Evolutionary conservation across 2,113 vertebrate genomes (phyloP).

Genomic region (Marmota monax): DNA sequence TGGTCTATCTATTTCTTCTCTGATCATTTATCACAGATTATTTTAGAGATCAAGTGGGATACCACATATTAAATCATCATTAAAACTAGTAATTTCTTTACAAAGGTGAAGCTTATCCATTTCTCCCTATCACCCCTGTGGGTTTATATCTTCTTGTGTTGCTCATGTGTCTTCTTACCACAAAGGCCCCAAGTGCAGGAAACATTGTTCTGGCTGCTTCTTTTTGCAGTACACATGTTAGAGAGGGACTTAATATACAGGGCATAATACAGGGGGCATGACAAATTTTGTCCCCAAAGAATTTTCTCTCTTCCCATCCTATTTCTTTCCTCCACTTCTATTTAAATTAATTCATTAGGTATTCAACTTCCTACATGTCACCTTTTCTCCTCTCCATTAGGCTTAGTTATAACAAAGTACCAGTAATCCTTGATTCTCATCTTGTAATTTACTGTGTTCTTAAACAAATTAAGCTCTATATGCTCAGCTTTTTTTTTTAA

Average conservation of each 20-base stretch:
- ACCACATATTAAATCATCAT: neutral
- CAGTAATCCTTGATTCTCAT: neutral
- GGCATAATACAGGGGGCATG: neutral
- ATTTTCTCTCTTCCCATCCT: neutral
- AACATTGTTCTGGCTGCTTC: neutral
- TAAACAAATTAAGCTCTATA: neutral
- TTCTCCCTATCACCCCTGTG: neutral
- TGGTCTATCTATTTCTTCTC: neutral
- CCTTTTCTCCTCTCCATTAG: neutral
- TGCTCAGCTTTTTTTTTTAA: neutral
- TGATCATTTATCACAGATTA: neutral
- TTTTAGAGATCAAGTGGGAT: neutral
- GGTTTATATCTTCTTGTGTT: neutral
- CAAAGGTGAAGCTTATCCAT: neutral
- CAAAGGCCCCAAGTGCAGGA: neutral
- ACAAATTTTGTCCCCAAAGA: neutral
- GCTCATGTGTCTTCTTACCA: conserved; percentile 10
- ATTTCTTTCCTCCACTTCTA: neutral
- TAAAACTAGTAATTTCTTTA: conserved; percentile 9
- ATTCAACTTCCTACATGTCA: neutral
- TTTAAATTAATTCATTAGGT: neutral
- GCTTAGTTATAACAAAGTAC: neutral
- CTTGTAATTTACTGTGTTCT: neutral
- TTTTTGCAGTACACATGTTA: neutral
- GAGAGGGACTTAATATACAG: neutral